Conservation (phyloP, 2,113 vertebrate species). For the Periophthalmus modestus region DNA sequence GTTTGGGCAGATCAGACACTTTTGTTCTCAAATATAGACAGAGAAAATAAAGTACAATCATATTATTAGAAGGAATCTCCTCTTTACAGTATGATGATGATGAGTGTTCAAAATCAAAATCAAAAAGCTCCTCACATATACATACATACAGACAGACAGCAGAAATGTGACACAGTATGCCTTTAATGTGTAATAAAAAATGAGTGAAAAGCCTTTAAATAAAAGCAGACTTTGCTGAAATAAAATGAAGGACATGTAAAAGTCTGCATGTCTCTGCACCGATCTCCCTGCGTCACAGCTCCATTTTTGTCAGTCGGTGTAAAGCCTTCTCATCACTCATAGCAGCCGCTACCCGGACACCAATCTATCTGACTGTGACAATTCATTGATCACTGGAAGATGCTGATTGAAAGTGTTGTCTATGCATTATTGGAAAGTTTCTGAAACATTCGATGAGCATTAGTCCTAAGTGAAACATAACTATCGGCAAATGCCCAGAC, state of each 20-base stretch:
- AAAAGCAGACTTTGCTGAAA: neutral
- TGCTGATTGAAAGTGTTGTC: constrained; percentile 57
- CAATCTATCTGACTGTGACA: constrained; percentile 49
- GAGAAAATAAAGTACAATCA: neutral
- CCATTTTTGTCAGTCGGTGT: constrained; percentile 34
- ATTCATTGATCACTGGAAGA: constrained; percentile 54
- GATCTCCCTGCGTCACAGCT: neutral
- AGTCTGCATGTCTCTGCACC: constrained; percentile 14
- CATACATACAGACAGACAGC: no score
- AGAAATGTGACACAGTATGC: no score
- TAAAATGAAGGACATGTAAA: neutral
- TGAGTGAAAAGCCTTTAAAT: neutral
- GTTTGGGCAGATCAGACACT: neutral
- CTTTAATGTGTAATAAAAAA: neutral
- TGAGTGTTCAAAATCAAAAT: no score
- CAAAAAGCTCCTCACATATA: no score
- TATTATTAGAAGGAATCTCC: no score
- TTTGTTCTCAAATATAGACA: neutral
- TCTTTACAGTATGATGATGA: no score
- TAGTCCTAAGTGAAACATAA: constrained; percentile 73
- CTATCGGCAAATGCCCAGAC: constrained; percentile 62
- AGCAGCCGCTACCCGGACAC: constrained; percentile 45
- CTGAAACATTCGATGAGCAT: constrained; percentile 63
- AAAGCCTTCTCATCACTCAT: constrained; percentile 45
- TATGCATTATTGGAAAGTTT: constrained; percentile 64